Base-by-base conservation (phyloP, 2,113 vertebrate genomes). In the Lutjanus erythropterus region DNA sequence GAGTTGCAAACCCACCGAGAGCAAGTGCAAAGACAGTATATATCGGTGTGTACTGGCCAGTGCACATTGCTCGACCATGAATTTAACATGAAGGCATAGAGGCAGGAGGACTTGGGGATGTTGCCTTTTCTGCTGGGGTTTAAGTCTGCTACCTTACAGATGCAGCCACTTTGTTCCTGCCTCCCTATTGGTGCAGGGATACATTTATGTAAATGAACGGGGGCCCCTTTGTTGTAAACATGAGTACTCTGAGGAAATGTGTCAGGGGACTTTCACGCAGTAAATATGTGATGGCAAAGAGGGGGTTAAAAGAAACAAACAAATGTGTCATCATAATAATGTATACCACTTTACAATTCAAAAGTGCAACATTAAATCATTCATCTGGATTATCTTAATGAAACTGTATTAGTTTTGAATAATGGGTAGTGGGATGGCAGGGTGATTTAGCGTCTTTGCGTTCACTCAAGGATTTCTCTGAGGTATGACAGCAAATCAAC, bases 61-160 rank as follows among this genome's bases (percentile, higher is more conserved):
- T 35, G 75, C 21, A 37, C 70, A 75, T 72, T 75, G 73, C 86
- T 77, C 18, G 49, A 85, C 52, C 84, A 92, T 94, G 85, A 92
- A 89, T 94, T 90, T 90, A 91, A 93, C 89, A 94, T 91, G 79
- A 92, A 91, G 71, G 72, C 61, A 68, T 67, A 66, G 62, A 56
- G 60, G 55, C 64, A 82, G 71, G 82, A 73, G 71, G n/a, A n/a
- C n/a, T n/a, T n/a, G n/a, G n/a, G 62, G 72, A 85, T 78, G 75
- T 59, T 80, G 69, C 64, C 75, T 82, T 92, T 85, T 66, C 87
- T 71, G 71, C 55, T 74, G 77, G 86, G 87, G 79, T 88, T 81
- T 90, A 62, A 75, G 67, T 70, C 71, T 72, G 59, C 84, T 86
- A 93, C 90, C 69, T 94, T 79, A 76, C 47, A 23, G 73, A 91